Base-by-base conservation (phyloP, 2,888 invertebrate genomes). In the Dolomedes plantarius region DNA sequence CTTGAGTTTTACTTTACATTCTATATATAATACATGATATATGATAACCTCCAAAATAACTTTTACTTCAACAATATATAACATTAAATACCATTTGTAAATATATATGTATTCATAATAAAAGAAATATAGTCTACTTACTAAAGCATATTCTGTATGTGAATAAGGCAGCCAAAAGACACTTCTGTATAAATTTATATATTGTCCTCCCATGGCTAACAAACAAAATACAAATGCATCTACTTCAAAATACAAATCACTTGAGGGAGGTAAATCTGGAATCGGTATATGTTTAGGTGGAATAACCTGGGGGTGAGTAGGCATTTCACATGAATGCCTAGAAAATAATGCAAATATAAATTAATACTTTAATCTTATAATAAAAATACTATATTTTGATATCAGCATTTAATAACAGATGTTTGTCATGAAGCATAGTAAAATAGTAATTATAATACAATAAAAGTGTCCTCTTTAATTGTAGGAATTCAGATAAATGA, bases 121-220 rank as follows among this genome's bases (percentile, higher is more conserved):
- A 9, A 36, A 9, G 7, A 7, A 36, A 7, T 9, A 7, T 7
- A 36, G 31, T n/a, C 1, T 28, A 72, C 87, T 87, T 71, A 87
- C 87, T 39, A 87, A 36, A 62, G 77, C 73, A 87, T 82, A 56
- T 19, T 87, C 87, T 27, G 72, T 87, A 23, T 87, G 69, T 16
- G 98, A 97, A 91, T 98, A 95, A 0, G 98, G 97, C 75, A 98
- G 92, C 99, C 99, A 99, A 98, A 98, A 99, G 16, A 97, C 95
- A 1, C 97, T 98, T 89, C 97, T 94, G 91, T 99, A 99, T 46
- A 99, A 93, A 92, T 99, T 97, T 62, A 99, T 93, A 91, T 98
- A 97, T 92, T 99, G 99, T 79, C 98, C 93, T 77, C 94, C 91
- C 28, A 96, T 94, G 0, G 95, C 95, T 64, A 95, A 93, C 31